Evolutionary conservation across 2,113 vertebrate genomes (phyloP).

Genomic region (Craseonycteris thonglongyai): DNA sequence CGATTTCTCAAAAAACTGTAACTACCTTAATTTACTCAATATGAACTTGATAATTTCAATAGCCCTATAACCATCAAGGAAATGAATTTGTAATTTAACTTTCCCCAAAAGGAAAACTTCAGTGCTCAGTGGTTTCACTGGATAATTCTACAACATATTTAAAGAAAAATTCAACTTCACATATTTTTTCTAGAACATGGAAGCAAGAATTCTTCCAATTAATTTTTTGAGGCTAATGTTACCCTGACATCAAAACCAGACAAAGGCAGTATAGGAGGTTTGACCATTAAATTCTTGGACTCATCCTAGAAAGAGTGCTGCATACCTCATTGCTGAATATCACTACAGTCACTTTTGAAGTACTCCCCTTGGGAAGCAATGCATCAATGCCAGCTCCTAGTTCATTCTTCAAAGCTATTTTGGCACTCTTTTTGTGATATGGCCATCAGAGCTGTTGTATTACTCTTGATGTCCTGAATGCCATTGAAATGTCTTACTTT

Average conservation of each 20-base stretch:
- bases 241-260: background rate
- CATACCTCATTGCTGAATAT: too few relatives aligned
- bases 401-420: too few relatives aligned
- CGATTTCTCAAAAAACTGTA: background rate
- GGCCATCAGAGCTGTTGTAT: too few relatives aligned
- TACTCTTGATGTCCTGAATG: too few relatives aligned
- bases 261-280: background rate
- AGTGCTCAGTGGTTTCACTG: background rate
- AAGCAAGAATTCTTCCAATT: background rate
- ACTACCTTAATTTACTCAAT: background rate
- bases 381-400: too few relatives aligned
- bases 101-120: background rate
- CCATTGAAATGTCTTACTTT: too few relatives aligned
- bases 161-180: conserved; percentile 17
- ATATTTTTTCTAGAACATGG: background rate
- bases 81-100: background rate
- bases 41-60: background rate
- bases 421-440: too few relatives aligned
- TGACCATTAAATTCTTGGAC: too few relatives aligned
- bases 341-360: too few relatives aligned
- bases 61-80: background rate
- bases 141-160: conserved; percentile 19
- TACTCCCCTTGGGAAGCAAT: too few relatives aligned
- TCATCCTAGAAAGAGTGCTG: too few relatives aligned
- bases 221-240: background rate